A percentile compares a stretch with the other conserved stretches of the same genome.
Conservation (phyloP, 1,140 invertebrate species). For the Drosophila lacertosa region DNA sequence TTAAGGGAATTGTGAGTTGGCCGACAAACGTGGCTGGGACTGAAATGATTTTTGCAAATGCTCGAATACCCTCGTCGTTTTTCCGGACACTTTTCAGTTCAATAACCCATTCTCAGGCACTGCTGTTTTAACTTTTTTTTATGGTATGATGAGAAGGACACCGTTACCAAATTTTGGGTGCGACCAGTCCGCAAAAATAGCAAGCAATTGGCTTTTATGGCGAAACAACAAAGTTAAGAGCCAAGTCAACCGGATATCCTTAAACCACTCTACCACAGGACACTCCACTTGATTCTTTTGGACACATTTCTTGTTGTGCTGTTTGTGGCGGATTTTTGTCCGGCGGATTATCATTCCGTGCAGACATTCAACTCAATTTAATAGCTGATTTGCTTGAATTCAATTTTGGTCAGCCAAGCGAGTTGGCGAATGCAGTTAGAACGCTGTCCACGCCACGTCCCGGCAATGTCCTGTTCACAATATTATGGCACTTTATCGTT, state of each 20-base stretch:
- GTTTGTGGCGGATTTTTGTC: constrained; percentile 30
- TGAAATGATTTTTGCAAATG: constrained; percentile 43
- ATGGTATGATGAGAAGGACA: constrained; percentile 22
- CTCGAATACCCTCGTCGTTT: background rate
- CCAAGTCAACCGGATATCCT: constrained; percentile 55
- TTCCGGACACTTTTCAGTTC: constrained; percentile 59
- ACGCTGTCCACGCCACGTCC: background rate
- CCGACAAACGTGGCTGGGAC: constrained; percentile 18
- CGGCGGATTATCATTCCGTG: constrained; percentile 48
- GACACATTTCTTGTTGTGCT: background rate
- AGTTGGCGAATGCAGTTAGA: constrained; percentile 24
- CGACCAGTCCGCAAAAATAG: constrained; percentile 68
- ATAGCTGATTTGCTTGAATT: constrained; percentile 60
- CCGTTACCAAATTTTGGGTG: constrained; percentile 28
- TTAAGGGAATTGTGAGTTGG: constrained; percentile 15
- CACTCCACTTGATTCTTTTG: background rate
- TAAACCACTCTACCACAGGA: constrained; percentile 21
- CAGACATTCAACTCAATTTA: constrained; percentile 56
- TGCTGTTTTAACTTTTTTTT: constrained; percentile 18
- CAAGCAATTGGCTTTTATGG: constrained; percentile 73
- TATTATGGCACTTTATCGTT: constrained; percentile 33
- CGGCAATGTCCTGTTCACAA: background rate
- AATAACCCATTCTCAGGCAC: constrained; percentile 57
- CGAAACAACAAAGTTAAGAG: constrained; percentile 48
- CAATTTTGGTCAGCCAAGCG: constrained; percentile 45